Evolutionary conservation across 2,888 invertebrate species (phyloP), one percentile per base, ranked within the genome.

Genomic region (Pomacea canaliculata): DNA sequence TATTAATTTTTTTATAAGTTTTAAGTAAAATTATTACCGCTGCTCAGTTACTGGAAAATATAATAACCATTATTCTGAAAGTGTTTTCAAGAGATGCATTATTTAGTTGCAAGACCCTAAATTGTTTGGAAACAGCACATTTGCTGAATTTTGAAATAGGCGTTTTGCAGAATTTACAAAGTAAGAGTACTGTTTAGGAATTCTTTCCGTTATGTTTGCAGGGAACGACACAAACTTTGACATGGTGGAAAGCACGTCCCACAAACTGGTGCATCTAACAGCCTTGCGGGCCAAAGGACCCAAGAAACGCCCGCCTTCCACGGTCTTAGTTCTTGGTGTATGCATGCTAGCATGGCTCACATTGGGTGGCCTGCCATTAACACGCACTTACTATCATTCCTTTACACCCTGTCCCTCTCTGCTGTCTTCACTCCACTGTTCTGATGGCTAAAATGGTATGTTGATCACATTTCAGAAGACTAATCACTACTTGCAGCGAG

Each of bases 251-350:
- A 73, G 85, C 18, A 79, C 85, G 27, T 79, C 85, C 49, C 89
- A 90, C 73, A 90, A 89, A 81, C 83, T 91, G 62, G 83, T 83
- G 12, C 90, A 91, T 79, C 82, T 89, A 71, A 91, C 91, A 27
- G 89, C 89, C 37, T 86, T 82, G 77, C 81, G 91, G 83, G 94
- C 93, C 19, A 94, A 93, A 91, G 94, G 94, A 79, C 94, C 94
- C 60, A 92, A 93, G 79, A 91, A 94, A 84, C 92, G 94, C 85
- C 93, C 93, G n/a, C 94, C 94, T 5, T 93, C 94, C 56, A 92
- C 92, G 78, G 86, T 91, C 73, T 89, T 91, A 81, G 81, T 87
- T 63, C 84, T 81, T 82, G 84, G 83, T 77, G 87, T 87, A 84
- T 86, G 87, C 83, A 76, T 81, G 80, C 79, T 76, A 76, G 76